Evolutionary conservation across 1,140 invertebrate species (phyloP).

Genomic region (Leptinotarsa defecta): DNA sequence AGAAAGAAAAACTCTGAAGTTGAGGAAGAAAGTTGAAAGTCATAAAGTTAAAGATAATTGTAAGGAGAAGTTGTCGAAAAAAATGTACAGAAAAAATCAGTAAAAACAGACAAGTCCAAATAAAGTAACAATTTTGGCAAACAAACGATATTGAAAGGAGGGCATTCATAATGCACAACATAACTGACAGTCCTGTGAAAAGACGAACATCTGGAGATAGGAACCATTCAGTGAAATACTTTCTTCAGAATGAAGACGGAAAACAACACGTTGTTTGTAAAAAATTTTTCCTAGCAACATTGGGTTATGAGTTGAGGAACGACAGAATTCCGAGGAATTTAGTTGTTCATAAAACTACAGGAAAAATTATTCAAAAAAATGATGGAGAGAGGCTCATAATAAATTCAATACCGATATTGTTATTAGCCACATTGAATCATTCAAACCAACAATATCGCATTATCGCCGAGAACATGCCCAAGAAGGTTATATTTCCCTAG

Average conservation of each 20-base stretch:
- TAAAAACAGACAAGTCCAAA: slow-evolving; percentile 13
- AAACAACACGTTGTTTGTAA: not conserved
- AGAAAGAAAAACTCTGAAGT: slow-evolving; percentile 3
- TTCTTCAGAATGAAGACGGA: slow-evolving; percentile 12
- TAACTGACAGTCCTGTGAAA: slow-evolving; percentile 14
- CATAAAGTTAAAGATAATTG: slow-evolving; percentile 10
- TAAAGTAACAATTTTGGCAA: slow-evolving; percentile 14
- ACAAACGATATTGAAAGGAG: not conserved
- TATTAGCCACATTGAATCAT: slow-evolving; percentile 19
- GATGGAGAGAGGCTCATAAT: not conserved
- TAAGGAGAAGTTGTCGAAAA: not conserved
- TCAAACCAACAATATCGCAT: slow-evolving; percentile 27
- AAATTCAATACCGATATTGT: slow-evolving; percentile 9
- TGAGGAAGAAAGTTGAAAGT: slow-evolving; percentile 1
- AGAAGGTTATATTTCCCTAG: slow-evolving; percentile 9
- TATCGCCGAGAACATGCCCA: slow-evolving; percentile 25
- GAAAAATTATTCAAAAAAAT: not conserved
- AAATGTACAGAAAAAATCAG: slow-evolving; percentile 13
- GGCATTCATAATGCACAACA: slow-evolving; percentile 6
- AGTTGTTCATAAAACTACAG: not conserved
- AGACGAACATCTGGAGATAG: slow-evolving; percentile 13
- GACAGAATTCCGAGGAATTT: slow-evolving; percentile 11
- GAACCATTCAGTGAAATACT: slow-evolving; percentile 16
- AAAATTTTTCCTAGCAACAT: slow-evolving; percentile 11
- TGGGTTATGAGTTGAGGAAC: slow-evolving; percentile 11